Base-by-base conservation (phyloP, 2,797 vertebrate genomes). In the Hybognathus amarus region DNA sequence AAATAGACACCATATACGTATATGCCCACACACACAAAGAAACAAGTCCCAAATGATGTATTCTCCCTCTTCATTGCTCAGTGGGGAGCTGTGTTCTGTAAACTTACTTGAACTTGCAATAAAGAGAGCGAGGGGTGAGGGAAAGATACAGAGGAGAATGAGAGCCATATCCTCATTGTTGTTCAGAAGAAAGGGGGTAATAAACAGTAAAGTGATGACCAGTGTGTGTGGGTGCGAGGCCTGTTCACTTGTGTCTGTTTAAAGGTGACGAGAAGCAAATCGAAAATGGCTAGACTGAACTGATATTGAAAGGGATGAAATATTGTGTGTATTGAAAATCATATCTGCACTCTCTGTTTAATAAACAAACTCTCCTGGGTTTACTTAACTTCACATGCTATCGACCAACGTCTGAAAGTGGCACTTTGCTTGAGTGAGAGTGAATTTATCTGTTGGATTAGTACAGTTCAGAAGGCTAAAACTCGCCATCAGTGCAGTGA, bases 61-160 rank as follows among this genome's bases (percentile, higher is more conserved):
- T 78, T 42, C 27, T 80, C 30, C 54, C 59, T 66, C 56, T 87
- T 87, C 85, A 90, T 86, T 86, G 86, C 85, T 84, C 89, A 87
- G 85, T 71, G 18, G 90, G 90, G 90, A 88, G 88, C 84, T 83
- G 85, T 90, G 90, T 90, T 90, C 90, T 88, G 82, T 79, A 83
- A 86, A 88, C 80, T 85, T 83, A 84, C 81, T 87, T 80, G 79
- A 83, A 80, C 85, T 86, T 85, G 83, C 86, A 85, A 88, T 83
- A 88, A 80, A 73, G 83, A 85, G 88, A 89, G 89, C 83, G 64
- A 56, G 52, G 59, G 50, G n/a, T 86, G 83, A 56, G 38, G 61
- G 33, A 61, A 47, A 67, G 45, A 75, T 54, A 47, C n/a, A 38
- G 77, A 81, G 80, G 54, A 68, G 74, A 63, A 67, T 76, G 47